Evolutionary conservation across 2,888 invertebrate species (phyloP).

Genomic region (Heliconius ethilla): DNA sequence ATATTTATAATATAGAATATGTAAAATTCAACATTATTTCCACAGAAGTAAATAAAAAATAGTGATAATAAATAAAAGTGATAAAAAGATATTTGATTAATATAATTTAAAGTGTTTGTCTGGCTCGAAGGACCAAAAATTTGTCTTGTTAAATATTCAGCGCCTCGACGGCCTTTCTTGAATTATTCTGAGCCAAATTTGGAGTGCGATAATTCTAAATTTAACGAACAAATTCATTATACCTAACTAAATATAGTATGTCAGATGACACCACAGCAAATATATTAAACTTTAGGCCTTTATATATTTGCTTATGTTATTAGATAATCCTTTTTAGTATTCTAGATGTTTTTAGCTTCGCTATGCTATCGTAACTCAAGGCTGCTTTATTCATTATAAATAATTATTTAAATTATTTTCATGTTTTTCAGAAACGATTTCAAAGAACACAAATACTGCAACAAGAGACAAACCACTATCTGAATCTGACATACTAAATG

Average conservation of each 20-base stretch:
- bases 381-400: too few relatives aligned
- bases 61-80: too few relatives aligned
- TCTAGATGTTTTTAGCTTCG: not conserved
- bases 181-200: not conserved
- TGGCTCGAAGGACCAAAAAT: not conserved
- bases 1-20: too few relatives aligned
- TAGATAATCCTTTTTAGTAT: not conserved
- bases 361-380: too few relatives aligned
- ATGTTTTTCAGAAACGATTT: slow-evolving; percentile 16
- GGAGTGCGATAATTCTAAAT: not conserved
- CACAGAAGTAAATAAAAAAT: too few relatives aligned
- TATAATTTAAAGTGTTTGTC: not conserved
- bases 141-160: too few relatives aligned
- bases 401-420: too few relatives aligned
- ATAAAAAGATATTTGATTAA: too few relatives aligned
- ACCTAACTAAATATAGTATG: not conserved
- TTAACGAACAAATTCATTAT: not conserved
- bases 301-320: slow-evolving; percentile 12
- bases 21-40: too few relatives aligned
- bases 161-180: not conserved
- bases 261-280: slow-evolving; percentile 9
- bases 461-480: not conserved
- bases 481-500: not conserved
- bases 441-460: not conserved
- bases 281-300: not conserved